A percentile compares a stretch with the other conserved stretches of the same genome.
Evolutionary conservation across 2,797 vertebrate genomes (phyloP).

Genomic region (Heliangelus exortis): DNA sequence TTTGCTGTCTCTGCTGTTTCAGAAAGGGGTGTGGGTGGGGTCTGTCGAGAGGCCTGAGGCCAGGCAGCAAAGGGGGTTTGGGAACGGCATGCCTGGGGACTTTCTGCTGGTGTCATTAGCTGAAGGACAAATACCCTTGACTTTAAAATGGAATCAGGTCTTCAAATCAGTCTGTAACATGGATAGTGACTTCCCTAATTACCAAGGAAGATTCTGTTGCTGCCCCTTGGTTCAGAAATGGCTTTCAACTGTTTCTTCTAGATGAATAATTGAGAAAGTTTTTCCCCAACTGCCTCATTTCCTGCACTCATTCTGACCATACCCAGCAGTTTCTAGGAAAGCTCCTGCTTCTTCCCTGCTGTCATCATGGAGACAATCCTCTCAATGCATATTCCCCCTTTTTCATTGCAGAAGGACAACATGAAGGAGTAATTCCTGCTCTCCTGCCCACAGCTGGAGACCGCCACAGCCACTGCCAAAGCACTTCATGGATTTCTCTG

Average conservation of each 20-base stretch:
- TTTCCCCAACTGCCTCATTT: neutral
- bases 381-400: neutral
- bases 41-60: neutral
- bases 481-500: too few relatives aligned
- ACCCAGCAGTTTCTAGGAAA: neutral
- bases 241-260: neutral
- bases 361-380: neutral
- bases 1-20: conserved; percentile 15
- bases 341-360: neutral
- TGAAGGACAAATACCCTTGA: neutral
- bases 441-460: neutral
- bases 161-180: too few relatives aligned
- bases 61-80: neutral
- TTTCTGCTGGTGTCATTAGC: neutral
- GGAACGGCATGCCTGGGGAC: neutral
- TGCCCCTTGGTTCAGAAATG: neutral
- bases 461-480: neutral
- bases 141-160: neutral
- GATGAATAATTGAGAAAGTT: neutral
- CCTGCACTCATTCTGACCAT: neutral
- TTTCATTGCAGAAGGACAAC: neutral
- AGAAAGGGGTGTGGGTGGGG: conserved; percentile 4
- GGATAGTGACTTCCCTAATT: too few relatives aligned
- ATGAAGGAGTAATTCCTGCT: neutral
- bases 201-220: neutral